Evolutionary conservation across 2,797 vertebrate genomes (phyloP).

Genomic region (Scyliorhinus canicula): DNA sequence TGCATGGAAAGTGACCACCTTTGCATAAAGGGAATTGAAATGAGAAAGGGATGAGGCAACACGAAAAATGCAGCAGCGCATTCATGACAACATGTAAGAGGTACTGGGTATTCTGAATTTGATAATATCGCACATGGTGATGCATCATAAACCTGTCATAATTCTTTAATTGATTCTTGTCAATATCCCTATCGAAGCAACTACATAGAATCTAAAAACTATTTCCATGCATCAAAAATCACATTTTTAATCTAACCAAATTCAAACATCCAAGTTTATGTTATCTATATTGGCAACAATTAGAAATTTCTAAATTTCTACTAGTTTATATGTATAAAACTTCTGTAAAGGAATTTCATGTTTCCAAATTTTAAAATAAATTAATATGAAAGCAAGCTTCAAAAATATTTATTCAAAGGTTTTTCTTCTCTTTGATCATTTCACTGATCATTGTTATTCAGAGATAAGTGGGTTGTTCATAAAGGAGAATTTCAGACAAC

Average conservation of each 20-base stretch:
- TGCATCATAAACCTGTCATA: neutral
- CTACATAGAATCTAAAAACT: neutral
- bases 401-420: neutral
- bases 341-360: neutral
- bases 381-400: neutral
- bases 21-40: conserved; percentile 36
- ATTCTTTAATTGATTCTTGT: neutral
- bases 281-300: neutral
- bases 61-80: neutral
- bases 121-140: neutral
- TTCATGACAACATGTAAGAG: neutral
- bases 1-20: conserved; percentile 70
- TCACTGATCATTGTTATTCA: neutral
- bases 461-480: neutral
- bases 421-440: neutral
- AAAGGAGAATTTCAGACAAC: neutral
- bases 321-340: neutral
- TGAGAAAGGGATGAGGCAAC: neutral
- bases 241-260: neutral
- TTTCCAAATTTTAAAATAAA: neutral
- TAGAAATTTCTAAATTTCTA: neutral
- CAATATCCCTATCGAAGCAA: neutral
- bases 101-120: neutral
- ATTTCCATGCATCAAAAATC: neutral
- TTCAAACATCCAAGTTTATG: neutral